Evolutionary conservation across 2,888 invertebrate genomes (phyloP).

Genomic region (Exephanes ischioxanthus): DNA sequence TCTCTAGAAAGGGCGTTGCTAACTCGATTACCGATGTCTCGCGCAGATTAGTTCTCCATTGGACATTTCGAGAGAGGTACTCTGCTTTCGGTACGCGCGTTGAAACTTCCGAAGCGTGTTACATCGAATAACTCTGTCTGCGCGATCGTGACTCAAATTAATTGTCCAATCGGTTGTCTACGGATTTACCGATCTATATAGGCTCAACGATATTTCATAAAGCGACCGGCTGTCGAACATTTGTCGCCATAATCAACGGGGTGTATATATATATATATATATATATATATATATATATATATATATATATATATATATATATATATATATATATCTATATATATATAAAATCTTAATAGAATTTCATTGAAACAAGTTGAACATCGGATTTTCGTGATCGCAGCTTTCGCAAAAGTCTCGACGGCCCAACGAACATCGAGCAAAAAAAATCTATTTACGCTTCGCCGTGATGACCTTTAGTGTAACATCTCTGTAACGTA

Average conservation of each 20-base stretch:
- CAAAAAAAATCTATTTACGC: background rate
- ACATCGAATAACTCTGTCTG: background rate
- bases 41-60: slow-evolving; percentile 58
- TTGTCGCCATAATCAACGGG: background rate
- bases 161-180: slow-evolving; percentile 7
- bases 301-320: too few species aligned
- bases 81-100: background rate
- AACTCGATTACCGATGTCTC: slow-evolving; percentile 64
- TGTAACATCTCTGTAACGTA: background rate
- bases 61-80: background rate
- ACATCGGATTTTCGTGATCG: background rate
- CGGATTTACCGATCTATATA: background rate
- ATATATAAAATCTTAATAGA: background rate
- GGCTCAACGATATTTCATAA: background rate
- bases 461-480: background rate
- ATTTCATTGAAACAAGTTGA: background rate
- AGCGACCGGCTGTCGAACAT: background rate
- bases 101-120: slow-evolving; percentile 1
- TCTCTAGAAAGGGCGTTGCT: slow-evolving; percentile 12
- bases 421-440: too few species aligned
- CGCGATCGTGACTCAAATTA: slow-evolving; percentile 37
- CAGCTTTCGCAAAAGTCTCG: background rate
- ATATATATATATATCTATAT: too few species aligned
- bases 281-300: too few species aligned
- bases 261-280: background rate